Percentiles rank a stretch among this genome's conserved stretches.
Evolutionary conservation across 2,113 vertebrate species (phyloP).

Genomic region (Trinectes maculatus): DNA sequence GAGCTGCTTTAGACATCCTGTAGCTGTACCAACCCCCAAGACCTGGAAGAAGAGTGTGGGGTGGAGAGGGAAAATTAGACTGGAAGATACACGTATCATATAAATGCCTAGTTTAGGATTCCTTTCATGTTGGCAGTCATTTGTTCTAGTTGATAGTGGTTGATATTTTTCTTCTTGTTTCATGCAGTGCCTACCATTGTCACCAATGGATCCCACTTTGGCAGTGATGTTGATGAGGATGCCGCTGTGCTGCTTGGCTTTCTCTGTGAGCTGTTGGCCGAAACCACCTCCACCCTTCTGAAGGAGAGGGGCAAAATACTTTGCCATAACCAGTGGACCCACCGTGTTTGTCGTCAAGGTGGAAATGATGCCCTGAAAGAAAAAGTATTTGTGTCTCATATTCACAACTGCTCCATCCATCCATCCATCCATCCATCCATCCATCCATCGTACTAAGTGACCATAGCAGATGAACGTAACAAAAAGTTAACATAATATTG

Average conservation of each 20-base stretch:
- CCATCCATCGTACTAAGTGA: too few relatives aligned
- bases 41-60: constrained; percentile 33
- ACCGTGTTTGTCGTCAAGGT: constrained; percentile 73
- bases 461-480: too few relatives aligned
- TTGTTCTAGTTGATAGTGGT: not conserved
- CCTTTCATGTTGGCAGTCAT: too few relatives aligned
- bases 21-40: constrained; percentile 80
- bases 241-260: constrained; percentile 69
- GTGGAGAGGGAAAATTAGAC: not conserved
- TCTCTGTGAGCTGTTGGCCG: constrained; percentile 64
- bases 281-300: constrained; percentile 75
- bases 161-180: not conserved
- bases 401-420: too few relatives aligned
- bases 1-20: constrained; percentile 78
- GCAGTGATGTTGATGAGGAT: constrained; percentile 75
- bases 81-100: not conserved
- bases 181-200: constrained; percentile 72
- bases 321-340: constrained; percentile 77
- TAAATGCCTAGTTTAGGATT: too few relatives aligned
- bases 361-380: constrained; percentile 61
- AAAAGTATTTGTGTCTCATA: too few relatives aligned
- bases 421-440: too few relatives aligned
- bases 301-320: constrained; percentile 77
- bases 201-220: constrained; percentile 77
- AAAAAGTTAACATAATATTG: too few relatives aligned